Evolutionary conservation across 2,797 vertebrate genomes (phyloP).

Genomic region (Champsocephalus gunnari): DNA sequence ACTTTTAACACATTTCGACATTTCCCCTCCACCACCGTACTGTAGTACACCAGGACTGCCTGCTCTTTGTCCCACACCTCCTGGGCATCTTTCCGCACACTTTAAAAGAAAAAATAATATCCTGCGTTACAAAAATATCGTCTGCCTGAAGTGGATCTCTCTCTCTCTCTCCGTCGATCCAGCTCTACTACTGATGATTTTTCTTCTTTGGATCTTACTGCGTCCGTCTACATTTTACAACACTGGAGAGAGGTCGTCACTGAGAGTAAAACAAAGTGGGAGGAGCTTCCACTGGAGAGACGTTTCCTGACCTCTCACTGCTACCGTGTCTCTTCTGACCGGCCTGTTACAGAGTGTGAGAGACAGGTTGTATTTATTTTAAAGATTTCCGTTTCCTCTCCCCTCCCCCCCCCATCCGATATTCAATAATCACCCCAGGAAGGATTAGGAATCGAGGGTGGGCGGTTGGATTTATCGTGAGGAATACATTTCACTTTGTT

Average conservation of each 20-base stretch:
- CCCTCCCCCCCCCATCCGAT: conserved; percentile 26
- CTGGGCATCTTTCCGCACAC: conserved; percentile 67
- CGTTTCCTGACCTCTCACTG: conserved; percentile 47
- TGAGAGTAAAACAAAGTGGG: conserved; percentile 15
- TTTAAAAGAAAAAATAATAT: conserved; percentile 48
- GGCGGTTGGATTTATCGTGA: conserved; percentile 10
- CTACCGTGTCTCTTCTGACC: conserved; percentile 64
- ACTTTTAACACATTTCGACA: conserved; percentile 37
- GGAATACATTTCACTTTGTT: conserved; percentile 25
- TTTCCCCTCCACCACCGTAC: conserved; percentile 50
- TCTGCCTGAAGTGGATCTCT: conserved; percentile 59
- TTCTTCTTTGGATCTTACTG: conserved; percentile 33
- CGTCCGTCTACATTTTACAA: conserved; percentile 30
- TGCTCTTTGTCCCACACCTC: conserved; percentile 59
- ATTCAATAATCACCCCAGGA: conserved; percentile 13
- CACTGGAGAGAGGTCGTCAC: conserved; percentile 40
- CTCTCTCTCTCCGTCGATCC: conserved; percentile 22
- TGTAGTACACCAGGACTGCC: conserved; percentile 70
- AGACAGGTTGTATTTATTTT: conserved; percentile 54
- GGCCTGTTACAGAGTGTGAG: conserved; percentile 67
- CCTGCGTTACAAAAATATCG: conserved; percentile 52
- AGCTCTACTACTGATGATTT: conserved; percentile 64
- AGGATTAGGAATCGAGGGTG: conserved; percentile 5
- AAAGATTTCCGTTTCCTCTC: conserved; percentile 34
- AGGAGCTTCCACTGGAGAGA: conserved; percentile 42